Conservation (phyloP, 2,113 vertebrate species). For the mouse (Mus musculus) region DNA sequence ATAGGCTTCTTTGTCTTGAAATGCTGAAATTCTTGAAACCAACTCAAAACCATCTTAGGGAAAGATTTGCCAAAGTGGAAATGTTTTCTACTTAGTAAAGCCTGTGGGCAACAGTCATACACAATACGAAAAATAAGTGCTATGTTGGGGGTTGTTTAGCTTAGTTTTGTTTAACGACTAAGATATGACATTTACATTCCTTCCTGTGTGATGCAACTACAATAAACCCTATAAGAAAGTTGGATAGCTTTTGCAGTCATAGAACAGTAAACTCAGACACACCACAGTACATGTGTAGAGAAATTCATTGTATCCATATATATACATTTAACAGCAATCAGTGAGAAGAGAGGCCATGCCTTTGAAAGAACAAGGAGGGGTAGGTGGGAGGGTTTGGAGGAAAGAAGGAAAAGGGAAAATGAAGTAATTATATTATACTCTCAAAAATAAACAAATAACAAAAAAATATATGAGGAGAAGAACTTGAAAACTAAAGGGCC, state of each 20-base stretch:
- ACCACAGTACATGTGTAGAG: not conserved
- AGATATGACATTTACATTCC: not conserved
- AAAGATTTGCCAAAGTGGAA: conserved; percentile 5
- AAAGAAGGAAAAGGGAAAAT: not conserved
- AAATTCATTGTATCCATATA: not conserved
- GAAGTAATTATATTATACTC: not conserved
- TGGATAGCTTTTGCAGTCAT: not conserved
- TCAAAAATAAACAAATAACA: not conserved
- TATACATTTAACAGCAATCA: not conserved
- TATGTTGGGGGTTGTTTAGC: not conserved
- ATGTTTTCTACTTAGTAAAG: not conserved
- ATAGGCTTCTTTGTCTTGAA: not conserved
- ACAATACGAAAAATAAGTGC: not conserved
- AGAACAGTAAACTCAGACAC: conserved; percentile 33
- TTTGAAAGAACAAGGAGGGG: not conserved
- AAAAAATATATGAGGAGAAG: not conserved
- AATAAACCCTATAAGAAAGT: not conserved
- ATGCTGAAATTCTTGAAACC: not conserved
- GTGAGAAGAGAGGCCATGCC: not conserved
- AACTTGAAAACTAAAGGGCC: not conserved
- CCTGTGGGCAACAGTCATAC: not conserved
- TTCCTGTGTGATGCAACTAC: not conserved
- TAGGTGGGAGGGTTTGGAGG: not conserved
- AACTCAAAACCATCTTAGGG: not conserved
- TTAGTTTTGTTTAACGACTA: not conserved